These are phyloP conservation scores for Chanos chanos DNA, from an alignment of 2,797 vertebrate species.

Conservation along the genomic window DNA sequence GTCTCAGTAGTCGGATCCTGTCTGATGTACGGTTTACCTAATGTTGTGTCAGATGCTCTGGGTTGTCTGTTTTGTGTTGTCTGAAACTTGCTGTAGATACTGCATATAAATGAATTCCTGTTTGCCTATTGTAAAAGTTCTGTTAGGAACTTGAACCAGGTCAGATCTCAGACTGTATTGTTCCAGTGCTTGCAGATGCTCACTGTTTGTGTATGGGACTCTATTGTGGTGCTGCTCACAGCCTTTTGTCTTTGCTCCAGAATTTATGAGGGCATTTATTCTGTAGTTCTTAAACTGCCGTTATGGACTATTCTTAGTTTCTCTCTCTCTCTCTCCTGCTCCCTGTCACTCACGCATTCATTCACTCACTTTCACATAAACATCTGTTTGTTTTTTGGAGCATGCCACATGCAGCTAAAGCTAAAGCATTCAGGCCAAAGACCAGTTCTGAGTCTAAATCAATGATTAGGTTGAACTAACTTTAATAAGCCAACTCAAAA, in stretches of 20 bases:
- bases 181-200: not conserved
- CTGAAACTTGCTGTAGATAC: not conserved
- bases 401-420: constrained; percentile 16
- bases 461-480: constrained; percentile 21
- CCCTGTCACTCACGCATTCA: too few species aligned
- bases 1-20: too few species aligned
- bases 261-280: constrained; percentile 13
- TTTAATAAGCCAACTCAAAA: not conserved
- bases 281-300: constrained; percentile 17
- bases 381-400: constrained; percentile 30
- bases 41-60: too few species aligned
- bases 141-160: not conserved
- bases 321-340: constrained; percentile 2
- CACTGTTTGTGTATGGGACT: not conserved
- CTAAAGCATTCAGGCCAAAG: constrained; percentile 13
- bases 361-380: not conserved
- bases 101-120: too few species aligned
- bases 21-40: too few species aligned
- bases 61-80: too few species aligned
- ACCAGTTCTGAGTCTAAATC: constrained; percentile 18
- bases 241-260: constrained; percentile 27
- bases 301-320: constrained; percentile 26
- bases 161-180: not conserved
- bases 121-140: not conserved
- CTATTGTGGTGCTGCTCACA: not conserved